Conservation (phyloP, 2,797 vertebrate species). For the Anableps anableps region DNA sequence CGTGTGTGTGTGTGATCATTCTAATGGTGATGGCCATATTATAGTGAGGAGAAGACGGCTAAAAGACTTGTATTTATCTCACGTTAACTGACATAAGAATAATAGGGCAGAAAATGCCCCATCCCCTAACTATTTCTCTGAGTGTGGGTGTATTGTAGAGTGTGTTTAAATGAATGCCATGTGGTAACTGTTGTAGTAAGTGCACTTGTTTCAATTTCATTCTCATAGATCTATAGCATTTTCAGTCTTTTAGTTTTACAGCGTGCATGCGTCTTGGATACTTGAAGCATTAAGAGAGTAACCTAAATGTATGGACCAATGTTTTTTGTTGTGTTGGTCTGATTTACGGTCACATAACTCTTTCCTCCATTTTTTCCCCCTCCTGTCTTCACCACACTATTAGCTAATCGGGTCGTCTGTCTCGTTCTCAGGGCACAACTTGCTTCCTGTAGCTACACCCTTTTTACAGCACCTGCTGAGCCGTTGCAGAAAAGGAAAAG, state of each 20-base stretch:
- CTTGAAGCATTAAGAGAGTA: slow-evolving; percentile 49
- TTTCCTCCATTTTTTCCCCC: slow-evolving; percentile 36
- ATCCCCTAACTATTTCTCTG: slow-evolving; percentile 32
- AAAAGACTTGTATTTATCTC: slow-evolving; percentile 68
- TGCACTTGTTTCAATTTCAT: slow-evolving; percentile 62
- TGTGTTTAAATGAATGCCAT: slow-evolving; percentile 67
- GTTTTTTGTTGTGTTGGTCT: slow-evolving; percentile 65
- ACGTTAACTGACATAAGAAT: slow-evolving; percentile 67
- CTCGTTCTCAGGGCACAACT: slow-evolving; percentile 55
- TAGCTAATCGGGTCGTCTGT: slow-evolving; percentile 66
- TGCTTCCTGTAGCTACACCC: slow-evolving; percentile 76
- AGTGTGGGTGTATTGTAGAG: slow-evolving; percentile 15
- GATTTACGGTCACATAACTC: slow-evolving; percentile 62
- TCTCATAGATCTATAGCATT: slow-evolving; percentile 15
- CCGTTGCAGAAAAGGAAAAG: slow-evolving; percentile 66
- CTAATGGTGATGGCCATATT: slow-evolving; percentile 70
- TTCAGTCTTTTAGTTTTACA: not conserved
- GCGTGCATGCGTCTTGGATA: not conserved
- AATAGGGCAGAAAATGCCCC: slow-evolving; percentile 47
- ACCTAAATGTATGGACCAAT: slow-evolving; percentile 50
- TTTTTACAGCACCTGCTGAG: slow-evolving; percentile 70
- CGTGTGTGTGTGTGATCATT: slow-evolving; percentile 35
- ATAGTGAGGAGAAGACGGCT: slow-evolving; percentile 61
- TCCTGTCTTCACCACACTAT: slow-evolving; percentile 54
- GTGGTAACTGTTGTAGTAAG: slow-evolving; percentile 69